Percentiles rank a stretch among this genome's conserved stretches.
These are phyloP conservation scores for Drosophila falleni DNA, from an alignment of 2,888 invertebrate genomes.

Conservation along the genomic window DNA sequence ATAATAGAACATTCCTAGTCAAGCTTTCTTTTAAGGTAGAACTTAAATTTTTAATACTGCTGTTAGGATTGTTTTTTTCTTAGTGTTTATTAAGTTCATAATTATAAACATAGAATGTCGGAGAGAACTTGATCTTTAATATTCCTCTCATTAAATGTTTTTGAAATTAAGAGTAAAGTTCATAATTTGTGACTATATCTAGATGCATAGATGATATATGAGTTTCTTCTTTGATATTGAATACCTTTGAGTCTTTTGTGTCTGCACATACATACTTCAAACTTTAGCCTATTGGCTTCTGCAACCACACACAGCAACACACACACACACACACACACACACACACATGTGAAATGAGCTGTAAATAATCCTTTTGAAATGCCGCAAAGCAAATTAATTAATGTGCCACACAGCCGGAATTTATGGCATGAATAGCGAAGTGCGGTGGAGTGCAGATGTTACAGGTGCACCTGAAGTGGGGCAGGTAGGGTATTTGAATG, in stretches of 20 bases:
- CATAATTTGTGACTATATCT: neutral
- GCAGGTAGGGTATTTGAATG: slow-evolving; percentile 10
- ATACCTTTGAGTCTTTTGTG: slow-evolving; percentile 7
- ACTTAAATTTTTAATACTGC: no score
- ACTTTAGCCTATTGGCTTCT: slow-evolving; percentile 27
- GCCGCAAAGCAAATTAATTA: slow-evolving; percentile 83
- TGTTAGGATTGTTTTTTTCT: no score
- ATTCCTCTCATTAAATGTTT: neutral
- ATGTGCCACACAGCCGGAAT: slow-evolving; percentile 84
- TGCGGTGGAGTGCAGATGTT: slow-evolving; percentile 60
- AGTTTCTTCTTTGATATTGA: slow-evolving; percentile 7
- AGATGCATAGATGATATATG: neutral
- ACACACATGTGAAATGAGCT: slow-evolving; percentile 66
- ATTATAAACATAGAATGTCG: no score
- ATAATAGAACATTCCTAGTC: neutral
- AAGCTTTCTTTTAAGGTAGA: neutral
- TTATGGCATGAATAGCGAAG: slow-evolving; percentile 78
- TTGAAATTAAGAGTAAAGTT: neutral
- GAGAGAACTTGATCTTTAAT: neutral
- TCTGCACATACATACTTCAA: neutral
- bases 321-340: neutral
- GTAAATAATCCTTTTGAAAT: slow-evolving; percentile 84
- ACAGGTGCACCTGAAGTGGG: slow-evolving; percentile 57
- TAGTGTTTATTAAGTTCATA: no score
- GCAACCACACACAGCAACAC: slow-evolving; percentile 6